Base-by-base conservation (phyloP, 2,888 invertebrate genomes). In the Dusona sp. region DNA sequence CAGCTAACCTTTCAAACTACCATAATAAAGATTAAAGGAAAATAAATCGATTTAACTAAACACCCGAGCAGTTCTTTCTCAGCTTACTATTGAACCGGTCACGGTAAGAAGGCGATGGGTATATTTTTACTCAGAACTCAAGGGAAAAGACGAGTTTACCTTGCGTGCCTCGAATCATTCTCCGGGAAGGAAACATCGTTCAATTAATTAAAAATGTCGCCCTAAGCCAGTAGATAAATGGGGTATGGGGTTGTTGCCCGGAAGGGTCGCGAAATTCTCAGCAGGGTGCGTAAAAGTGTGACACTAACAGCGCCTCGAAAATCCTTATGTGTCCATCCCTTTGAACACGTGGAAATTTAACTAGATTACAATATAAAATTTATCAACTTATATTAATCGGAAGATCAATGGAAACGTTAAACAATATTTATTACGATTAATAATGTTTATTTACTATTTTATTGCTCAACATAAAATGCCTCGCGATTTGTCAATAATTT, bases 161-260 rank as follows among this genome's bases (percentile, higher is more conserved):
- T 81, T 38, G 80, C 77, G 80, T 84, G 75, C 48, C 65, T 54
- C 29, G 48, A 61, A 73, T 73, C 61, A 42, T 75, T 79, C 54
- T 64, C 45, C 61, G 8, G 8, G 54, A 7, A 67, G 67, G 78
- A 73, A 77, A 78, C 81, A 64, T 77, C 38, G 73, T 72, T 65
- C 85, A 78, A 81, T 85, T 81, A 85, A 81, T 85, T 85, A 81
- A 81, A 78, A 81, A 72, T 72, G 78, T 67, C 78, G 29, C 29
- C 36, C 42, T 36, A 45, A 72, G 77, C 33, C 54, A 54, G 65
- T 80, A 42, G 38, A 70, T 42, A 16, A 75, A 64, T 77, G 22
- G 51, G 36, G n/a, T 48, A 38, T 61, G 79, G 57, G 22, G 57
- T 25, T 16, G 54, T 13, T 16, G 36, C 3, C 19, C 51, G 38